phyloP scores from a whole-genome alignment of 1,140 invertebrate species.

The Ceratina calcarata region DNA sequence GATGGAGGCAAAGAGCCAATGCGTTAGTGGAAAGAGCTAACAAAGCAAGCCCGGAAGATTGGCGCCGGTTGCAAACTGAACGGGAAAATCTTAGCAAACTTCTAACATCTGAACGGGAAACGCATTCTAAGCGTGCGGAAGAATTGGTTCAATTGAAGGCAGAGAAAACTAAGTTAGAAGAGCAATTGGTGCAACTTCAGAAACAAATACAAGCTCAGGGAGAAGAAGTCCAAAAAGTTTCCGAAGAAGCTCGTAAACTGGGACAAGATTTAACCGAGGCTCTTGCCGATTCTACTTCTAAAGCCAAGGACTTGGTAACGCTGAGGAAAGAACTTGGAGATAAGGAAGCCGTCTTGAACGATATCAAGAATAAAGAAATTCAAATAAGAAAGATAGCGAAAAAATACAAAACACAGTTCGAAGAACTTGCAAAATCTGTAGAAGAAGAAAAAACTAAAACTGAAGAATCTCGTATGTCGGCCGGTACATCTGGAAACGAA shows the following conservation, averaged over 20 bases:
- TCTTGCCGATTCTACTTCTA: slow-evolving; percentile 80
- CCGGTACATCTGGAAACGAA: slow-evolving; percentile 76
- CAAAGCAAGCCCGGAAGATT: slow-evolving; percentile 95
- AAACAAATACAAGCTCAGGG: slow-evolving; percentile 80
- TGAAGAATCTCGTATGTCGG: slow-evolving; percentile 74
- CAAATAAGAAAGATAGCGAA: slow-evolving; percentile 95
- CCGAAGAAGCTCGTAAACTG: slow-evolving; percentile 80
- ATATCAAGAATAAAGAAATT: slow-evolving; percentile 88
- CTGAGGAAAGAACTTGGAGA: slow-evolving; percentile 86
- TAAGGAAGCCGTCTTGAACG: slow-evolving; percentile 86
- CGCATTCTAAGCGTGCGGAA: slow-evolving; percentile 84
- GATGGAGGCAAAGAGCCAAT: slow-evolving; percentile 90
- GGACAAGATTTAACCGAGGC: slow-evolving; percentile 82
- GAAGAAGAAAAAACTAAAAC: slow-evolving; percentile 83
- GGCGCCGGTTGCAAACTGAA: slow-evolving; percentile 91
- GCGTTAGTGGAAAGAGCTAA: slow-evolving; percentile 94
- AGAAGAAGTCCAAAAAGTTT: slow-evolving; percentile 79
- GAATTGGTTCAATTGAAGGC: slow-evolving; percentile 83
- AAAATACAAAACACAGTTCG: slow-evolving; percentile 94
- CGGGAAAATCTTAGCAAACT: slow-evolving; percentile 89
- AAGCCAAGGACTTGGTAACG: slow-evolving; percentile 83
- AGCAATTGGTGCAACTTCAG: slow-evolving; percentile 84
- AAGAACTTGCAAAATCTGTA: slow-evolving; percentile 85
- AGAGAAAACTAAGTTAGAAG: slow-evolving; percentile 88
- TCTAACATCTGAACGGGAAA: slow-evolving; percentile 87